Conservation (phyloP, 2,888 invertebrate genomes). For the Nemoura dubitans region DNA sequence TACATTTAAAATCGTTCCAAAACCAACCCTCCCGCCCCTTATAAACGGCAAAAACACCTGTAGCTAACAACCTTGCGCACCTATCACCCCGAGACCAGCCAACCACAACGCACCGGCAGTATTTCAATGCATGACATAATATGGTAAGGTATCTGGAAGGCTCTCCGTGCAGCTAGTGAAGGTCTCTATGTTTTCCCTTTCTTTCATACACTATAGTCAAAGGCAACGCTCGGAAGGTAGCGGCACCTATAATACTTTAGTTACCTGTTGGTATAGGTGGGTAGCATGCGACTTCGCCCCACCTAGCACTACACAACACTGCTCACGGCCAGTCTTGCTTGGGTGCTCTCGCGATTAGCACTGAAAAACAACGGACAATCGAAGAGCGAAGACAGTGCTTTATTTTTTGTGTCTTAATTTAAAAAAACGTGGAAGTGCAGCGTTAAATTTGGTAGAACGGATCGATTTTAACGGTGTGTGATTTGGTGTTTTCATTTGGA, state of each 20-base stretch:
- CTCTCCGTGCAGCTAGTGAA: not conserved
- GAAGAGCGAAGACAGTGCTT: not conserved
- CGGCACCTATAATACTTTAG: not conserved
- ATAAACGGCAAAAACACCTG: not conserved
- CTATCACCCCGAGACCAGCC: not conserved
- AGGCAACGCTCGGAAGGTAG: not conserved
- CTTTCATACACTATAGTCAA: not conserved
- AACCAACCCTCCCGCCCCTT: not conserved
- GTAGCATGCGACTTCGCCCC: not conserved
- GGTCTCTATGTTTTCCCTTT: not conserved
- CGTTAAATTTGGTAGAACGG: not conserved
- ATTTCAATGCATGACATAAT: constrained; percentile 9
- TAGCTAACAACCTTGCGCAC: not conserved
- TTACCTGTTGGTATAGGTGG: constrained; percentile 26
- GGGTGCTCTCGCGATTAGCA: not conserved
- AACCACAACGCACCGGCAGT: not conserved
- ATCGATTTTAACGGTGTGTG: not conserved
- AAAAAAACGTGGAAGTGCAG: not conserved
- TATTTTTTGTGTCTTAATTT: not conserved
- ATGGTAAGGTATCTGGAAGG: too few relatives aligned
- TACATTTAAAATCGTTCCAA: not conserved
- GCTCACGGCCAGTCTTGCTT: constrained; percentile 14
- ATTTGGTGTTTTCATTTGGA: not conserved
- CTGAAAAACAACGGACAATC: not conserved
- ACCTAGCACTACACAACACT: not conserved